These are phyloP conservation scores for Passer montanus DNA, from an alignment of 2,113 vertebrate species.

Conservation along the genomic window DNA sequence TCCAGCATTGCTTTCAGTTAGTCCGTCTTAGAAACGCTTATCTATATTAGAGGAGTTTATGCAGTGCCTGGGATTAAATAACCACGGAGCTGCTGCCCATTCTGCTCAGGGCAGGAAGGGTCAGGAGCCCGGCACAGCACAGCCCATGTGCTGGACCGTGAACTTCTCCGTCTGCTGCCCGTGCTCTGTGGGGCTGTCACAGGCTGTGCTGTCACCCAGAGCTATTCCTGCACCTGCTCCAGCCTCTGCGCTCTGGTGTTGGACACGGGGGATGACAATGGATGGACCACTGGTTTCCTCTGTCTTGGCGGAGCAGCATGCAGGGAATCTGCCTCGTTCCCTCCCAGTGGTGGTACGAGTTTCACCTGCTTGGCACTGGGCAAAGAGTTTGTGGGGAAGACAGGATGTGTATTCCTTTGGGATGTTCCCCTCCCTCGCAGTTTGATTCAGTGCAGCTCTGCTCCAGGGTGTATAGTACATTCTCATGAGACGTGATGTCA, in stretches of 20 bases:
- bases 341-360: neutral
- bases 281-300: neutral
- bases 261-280: accelerated
- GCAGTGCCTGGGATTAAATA: neutral
- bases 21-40: neutral
- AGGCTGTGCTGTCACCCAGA: neutral
- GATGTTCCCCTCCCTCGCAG: neutral
- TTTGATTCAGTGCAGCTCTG: neutral
- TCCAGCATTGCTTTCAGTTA: constrained; percentile 36
- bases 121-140: neutral
- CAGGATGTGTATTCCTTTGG: neutral
- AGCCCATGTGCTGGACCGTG: accelerated
- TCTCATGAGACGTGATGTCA: neutral
- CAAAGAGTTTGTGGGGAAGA: neutral
- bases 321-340: neutral
- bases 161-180: neutral
- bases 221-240: neutral
- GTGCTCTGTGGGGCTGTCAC: neutral
- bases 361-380: neutral
- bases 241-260: neutral
- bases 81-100: accelerated
- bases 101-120: neutral
- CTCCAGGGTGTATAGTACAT: neutral
- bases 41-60: constrained; percentile 3
- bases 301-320: neutral